Evolutionary conservation across 2,888 invertebrate genomes (phyloP).

Genomic region (Diarsia mendica): DNA sequence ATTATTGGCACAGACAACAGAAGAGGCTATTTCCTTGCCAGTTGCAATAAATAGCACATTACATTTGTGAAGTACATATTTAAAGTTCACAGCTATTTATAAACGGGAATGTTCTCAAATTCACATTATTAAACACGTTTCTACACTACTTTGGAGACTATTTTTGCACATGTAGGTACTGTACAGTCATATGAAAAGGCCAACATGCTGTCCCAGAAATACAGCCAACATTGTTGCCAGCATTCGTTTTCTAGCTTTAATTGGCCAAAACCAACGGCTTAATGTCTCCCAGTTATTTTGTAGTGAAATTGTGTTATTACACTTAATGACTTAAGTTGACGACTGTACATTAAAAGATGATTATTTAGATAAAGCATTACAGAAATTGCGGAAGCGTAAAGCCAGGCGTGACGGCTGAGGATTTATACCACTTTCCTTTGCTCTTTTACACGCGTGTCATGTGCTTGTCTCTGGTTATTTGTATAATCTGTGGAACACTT

Average conservation of each 20-base stretch:
- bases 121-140: slow-evolving; percentile 10
- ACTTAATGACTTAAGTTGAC: slow-evolving; percentile 52
- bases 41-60: slow-evolving; percentile 19
- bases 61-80: slow-evolving; percentile 20
- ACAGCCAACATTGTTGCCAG: background rate
- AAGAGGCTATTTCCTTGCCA: slow-evolving; percentile 14
- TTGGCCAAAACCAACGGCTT: slow-evolving; percentile 39
- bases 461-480: slow-evolving; percentile 42
- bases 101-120: slow-evolving; percentile 26
- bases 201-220: background rate
- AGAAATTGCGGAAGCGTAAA: slow-evolving; percentile 62
- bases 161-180: slow-evolving; percentile 22
- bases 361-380: slow-evolving; percentile 66
- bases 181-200: slow-evolving; percentile 14
- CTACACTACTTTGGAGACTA: background rate
- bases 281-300: slow-evolving; percentile 28
- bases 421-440: slow-evolving; percentile 69
- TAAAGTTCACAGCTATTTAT: slow-evolving; percentile 32
- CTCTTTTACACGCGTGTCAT: slow-evolving; percentile 52
- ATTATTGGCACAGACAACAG: slow-evolving; percentile 5
- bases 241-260: slow-evolving; percentile 32
- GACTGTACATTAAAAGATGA: slow-evolving; percentile 67
- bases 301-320: slow-evolving; percentile 52
- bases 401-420: slow-evolving; percentile 58
- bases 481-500: slow-evolving; percentile 38